phyloP scores from a whole-genome alignment of 2,888 invertebrate species.

The Tenthredo mesomela region DNA sequence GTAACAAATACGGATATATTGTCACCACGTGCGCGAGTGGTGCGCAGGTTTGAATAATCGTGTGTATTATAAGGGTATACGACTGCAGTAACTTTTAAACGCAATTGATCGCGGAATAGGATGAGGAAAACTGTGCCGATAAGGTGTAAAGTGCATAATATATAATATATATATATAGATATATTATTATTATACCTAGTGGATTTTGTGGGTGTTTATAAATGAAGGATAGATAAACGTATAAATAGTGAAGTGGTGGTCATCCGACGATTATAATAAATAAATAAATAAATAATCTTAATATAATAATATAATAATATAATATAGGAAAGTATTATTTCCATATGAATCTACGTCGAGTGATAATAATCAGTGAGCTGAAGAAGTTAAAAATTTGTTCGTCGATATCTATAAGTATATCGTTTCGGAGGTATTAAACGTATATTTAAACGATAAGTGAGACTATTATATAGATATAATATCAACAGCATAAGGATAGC shows the following conservation, averaged over 20 bases:
- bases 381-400: neutral
- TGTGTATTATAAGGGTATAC: neutral
- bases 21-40: slow-evolving; percentile 38
- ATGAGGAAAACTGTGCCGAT: neutral
- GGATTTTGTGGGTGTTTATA: slow-evolving; percentile 33
- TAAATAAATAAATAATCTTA: too few species aligned
- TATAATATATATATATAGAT: too few species aligned
- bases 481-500: slow-evolving; percentile 14
- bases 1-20: neutral
- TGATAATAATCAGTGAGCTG: neutral
- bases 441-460: neutral
- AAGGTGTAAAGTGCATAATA: neutral
- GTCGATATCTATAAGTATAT: neutral
- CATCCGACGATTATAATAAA: neutral
- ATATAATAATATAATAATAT: neutral
- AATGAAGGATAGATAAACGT: neutral
- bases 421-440: neutral
- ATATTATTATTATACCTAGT: neutral
- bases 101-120: neutral
- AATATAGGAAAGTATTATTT: neutral
- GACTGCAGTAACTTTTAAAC: neutral
- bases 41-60: too few species aligned
- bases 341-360: neutral
- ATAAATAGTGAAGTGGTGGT: slow-evolving; percentile 24
- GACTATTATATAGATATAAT: neutral